Conservation (phyloP, 2,888 invertebrate genomes). For the Molanna angustata region DNA sequence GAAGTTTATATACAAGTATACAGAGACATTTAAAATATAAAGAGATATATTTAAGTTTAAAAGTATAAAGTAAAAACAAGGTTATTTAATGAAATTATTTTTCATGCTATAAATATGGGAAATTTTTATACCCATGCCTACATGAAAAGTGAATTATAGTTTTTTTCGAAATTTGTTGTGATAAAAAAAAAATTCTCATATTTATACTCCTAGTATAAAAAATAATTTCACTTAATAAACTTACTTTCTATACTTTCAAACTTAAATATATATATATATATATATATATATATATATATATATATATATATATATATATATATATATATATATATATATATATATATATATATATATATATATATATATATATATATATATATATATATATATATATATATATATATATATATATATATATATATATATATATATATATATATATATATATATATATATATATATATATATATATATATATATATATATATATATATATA, state of each 20-base stretch:
- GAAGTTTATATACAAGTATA: too few relatives aligned
- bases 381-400: slow-evolving; percentile 5
- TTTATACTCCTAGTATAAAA: too few relatives aligned
- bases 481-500: slow-evolving; percentile 5
- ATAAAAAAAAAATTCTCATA: too few relatives aligned
- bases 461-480: slow-evolving; percentile 6
- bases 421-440: slow-evolving; percentile 6
- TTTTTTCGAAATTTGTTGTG: too few relatives aligned
- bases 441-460: slow-evolving; percentile 6
- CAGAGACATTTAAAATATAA: too few relatives aligned
- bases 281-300: slow-evolving; percentile 6
- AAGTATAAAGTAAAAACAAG: too few relatives aligned
- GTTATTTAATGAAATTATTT: too few relatives aligned
- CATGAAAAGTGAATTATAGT: too few relatives aligned
- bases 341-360: slow-evolving; percentile 5
- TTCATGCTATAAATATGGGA: too few relatives aligned
- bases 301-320: slow-evolving; percentile 6
- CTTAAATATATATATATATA: slow-evolving; percentile 2
- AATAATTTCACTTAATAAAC: too few relatives aligned
- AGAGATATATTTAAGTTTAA: too few relatives aligned
- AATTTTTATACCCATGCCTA: too few relatives aligned
- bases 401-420: slow-evolving; percentile 6
- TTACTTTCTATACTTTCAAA: not conserved
- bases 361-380: slow-evolving; percentile 6
- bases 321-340: slow-evolving; percentile 6